Percentiles rank a stretch among this genome's conserved stretches.
These are phyloP conservation scores for Anolis apletophallus DNA, from an alignment of 2,797 vertebrate genomes.

Conservation along the genomic window DNA sequence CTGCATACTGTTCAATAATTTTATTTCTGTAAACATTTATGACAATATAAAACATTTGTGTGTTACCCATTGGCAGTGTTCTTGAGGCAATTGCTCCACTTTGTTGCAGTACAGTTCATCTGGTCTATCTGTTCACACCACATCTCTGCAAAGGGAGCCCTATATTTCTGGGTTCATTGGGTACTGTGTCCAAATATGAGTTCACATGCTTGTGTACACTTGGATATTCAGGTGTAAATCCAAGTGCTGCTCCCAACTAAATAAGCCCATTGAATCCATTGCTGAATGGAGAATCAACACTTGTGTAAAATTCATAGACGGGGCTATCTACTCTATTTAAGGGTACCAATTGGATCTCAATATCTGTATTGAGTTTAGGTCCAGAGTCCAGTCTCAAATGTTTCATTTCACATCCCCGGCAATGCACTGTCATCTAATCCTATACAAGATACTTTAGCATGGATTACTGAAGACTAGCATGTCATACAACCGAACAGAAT, in stretches of 20 bases:
- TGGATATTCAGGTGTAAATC: neutral
- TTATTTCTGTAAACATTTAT: neutral
- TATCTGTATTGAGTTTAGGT: neutral
- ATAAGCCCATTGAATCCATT: too few relatives aligned
- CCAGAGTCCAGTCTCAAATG: neutral
- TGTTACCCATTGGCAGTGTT: neutral
- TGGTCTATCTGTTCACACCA: neutral
- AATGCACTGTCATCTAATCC: neutral
- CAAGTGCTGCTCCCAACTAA: too few relatives aligned
- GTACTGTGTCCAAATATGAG: neutral
- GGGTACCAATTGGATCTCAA: neutral
- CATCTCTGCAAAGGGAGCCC: neutral
- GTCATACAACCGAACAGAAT: neutral
- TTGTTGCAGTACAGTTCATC: neutral
- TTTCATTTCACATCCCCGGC: neutral
- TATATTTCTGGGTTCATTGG: neutral
- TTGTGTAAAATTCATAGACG: too few relatives aligned
- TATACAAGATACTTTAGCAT: neutral
- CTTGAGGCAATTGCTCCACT: neutral
- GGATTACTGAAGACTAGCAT: neutral
- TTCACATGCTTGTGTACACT: neutral
- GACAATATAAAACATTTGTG: neutral
- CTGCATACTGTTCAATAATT: neutral
- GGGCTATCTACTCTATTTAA: too few relatives aligned
- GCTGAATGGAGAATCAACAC: too few relatives aligned